Conservation (phyloP, 2,113 vertebrate species). For the Onychostoma macrolepis region DNA sequence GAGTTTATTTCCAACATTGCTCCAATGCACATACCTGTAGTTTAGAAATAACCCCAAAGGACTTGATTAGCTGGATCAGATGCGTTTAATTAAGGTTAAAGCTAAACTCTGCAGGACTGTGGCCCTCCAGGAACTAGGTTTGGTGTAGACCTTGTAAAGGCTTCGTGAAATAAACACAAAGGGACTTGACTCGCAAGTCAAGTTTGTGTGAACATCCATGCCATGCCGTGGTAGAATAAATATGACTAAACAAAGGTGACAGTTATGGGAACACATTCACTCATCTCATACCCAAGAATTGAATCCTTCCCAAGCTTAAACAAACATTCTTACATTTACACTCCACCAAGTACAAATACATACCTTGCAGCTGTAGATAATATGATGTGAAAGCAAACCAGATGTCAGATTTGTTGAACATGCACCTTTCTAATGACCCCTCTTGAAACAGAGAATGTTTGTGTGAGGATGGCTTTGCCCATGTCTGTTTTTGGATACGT, state of each 20-base stretch:
- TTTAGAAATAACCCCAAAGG: background rate
- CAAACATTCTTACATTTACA: conserved; percentile 31
- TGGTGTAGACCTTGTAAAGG: background rate
- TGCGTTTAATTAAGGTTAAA: background rate
- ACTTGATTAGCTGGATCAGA: background rate
- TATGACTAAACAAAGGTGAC: background rate
- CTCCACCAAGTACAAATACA: conserved; percentile 7
- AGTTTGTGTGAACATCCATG: conserved; percentile 3
- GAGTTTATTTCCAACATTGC: background rate
- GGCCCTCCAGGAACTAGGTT: background rate
- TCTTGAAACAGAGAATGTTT: background rate
- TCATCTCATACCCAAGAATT: background rate
- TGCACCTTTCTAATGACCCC: background rate
- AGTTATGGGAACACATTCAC: conserved; percentile 30
- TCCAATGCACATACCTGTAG: background rate
- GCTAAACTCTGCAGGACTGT: background rate
- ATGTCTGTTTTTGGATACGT: background rate
- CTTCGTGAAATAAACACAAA: background rate
- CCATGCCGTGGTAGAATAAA: background rate
- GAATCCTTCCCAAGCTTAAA: conserved; percentile 2
- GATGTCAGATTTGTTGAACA: conserved; percentile 11
- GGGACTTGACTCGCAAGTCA: background rate
- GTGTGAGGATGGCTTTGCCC: background rate
- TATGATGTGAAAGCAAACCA: background rate
- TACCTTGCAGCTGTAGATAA: conserved; percentile 7